These are phyloP conservation scores for Pogonus chalceus DNA, from an alignment of 1,140 invertebrate species.

Conservation along the genomic window DNA sequence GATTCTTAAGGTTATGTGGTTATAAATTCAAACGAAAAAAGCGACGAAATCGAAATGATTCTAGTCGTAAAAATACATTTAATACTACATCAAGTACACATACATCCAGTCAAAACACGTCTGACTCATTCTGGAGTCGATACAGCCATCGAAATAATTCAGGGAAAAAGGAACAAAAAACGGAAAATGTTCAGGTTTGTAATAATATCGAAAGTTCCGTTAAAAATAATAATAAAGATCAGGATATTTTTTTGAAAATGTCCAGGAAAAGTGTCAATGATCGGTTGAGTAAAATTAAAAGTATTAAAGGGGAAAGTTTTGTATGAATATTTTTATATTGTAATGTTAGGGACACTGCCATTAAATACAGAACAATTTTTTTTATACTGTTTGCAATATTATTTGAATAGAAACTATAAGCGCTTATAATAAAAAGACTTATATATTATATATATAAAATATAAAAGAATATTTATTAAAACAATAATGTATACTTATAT, in stretches of 20 bases:
- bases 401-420: too few relatives aligned
- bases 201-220: neutral
- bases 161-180: slow-evolving; percentile 28
- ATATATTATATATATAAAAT: too few relatives aligned
- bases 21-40: slow-evolving; percentile 22
- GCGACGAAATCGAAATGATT: slow-evolving; percentile 23
- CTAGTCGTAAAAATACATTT: slow-evolving; percentile 29
- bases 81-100: slow-evolving; percentile 30
- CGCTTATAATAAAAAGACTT: too few relatives aligned
- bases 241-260: slow-evolving; percentile 19
- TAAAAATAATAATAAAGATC: slow-evolving; percentile 11
- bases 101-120: slow-evolving; percentile 30
- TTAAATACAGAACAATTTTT: too few relatives aligned
- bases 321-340: slow-evolving; percentile 21
- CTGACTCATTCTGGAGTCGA: slow-evolving; percentile 26
- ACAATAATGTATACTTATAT: too few relatives aligned
- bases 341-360: too few relatives aligned
- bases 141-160: slow-evolving; percentile 21
- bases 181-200: slow-evolving; percentile 14
- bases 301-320: slow-evolving; percentile 24
- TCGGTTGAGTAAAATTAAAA: slow-evolving; percentile 19
- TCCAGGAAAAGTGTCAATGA: slow-evolving; percentile 18
- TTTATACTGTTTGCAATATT: too few relatives aligned
- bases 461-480: too few relatives aligned
- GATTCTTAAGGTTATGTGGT: slow-evolving; percentile 56